Percentiles rank a stretch among this genome's conserved stretches.
phyloP scores from a whole-genome alignment of 2,888 invertebrate genomes.

The Oscheius myriophilus region DNA sequence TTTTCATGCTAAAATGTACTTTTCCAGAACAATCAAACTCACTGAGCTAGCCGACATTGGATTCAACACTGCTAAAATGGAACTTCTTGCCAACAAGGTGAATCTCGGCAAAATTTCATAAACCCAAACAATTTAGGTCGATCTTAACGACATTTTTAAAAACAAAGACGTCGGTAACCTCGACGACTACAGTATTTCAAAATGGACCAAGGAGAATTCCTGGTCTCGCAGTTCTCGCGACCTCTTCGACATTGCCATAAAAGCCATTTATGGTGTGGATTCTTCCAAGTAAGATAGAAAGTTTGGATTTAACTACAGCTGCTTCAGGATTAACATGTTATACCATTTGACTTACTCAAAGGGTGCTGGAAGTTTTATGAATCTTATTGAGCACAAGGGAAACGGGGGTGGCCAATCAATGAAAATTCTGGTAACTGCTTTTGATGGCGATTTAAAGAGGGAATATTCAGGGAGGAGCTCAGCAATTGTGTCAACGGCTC shows the following conservation, averaged over 20 bases:
- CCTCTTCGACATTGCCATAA: conserved; percentile 33
- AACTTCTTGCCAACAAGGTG: conserved; percentile 13
- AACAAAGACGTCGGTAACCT: conserved; percentile 31
- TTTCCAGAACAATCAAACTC: conserved; percentile 15
- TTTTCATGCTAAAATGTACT: not conserved
- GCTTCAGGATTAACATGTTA: conserved; percentile 39
- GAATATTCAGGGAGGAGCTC: conserved; percentile 23
- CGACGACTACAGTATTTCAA: conserved; percentile 35
- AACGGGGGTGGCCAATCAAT: conserved; percentile 38
- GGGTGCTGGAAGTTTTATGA: conserved; percentile 34
- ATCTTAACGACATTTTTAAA: conserved; percentile 28
- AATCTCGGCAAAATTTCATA: too few species aligned
- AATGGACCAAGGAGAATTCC: conserved; percentile 41
- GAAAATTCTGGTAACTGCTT: conserved; percentile 17
- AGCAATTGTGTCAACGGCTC: conserved; percentile 13
- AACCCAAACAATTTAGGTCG: conserved; percentile 16
- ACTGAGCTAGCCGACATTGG: conserved; percentile 17
- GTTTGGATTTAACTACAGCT: not conserved
- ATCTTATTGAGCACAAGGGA: conserved; percentile 31
- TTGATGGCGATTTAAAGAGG: too few species aligned
- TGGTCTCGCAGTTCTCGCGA: conserved; percentile 35
- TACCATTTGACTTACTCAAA: conserved; percentile 35
- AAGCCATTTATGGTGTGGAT: conserved; percentile 38
- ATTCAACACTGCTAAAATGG: conserved; percentile 15
- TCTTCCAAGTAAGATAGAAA: conserved; percentile 27